Conservation (phyloP, 2,797 vertebrate genomes). For the Hippopotamyrus pictus region DNA sequence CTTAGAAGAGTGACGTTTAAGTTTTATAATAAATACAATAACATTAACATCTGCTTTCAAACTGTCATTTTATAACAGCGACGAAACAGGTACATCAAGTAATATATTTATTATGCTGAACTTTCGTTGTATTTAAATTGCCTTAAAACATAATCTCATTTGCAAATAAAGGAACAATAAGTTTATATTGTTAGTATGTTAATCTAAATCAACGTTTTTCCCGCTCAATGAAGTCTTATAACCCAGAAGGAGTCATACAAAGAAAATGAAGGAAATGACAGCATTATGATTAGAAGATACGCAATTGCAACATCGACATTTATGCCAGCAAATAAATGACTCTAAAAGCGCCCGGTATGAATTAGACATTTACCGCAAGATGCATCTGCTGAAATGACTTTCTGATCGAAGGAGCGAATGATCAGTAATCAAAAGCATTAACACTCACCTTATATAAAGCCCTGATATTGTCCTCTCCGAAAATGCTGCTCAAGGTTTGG, state of each 20-base stretch:
- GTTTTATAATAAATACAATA: background rate
- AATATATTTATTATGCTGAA: background rate
- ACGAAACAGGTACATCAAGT: background rate
- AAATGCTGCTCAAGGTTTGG: conserved; percentile 76
- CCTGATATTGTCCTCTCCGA: conserved; percentile 89
- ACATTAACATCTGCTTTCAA: background rate
- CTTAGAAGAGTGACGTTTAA: background rate
- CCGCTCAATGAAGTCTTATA: background rate
- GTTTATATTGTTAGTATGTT: no score
- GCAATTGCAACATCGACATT: background rate
- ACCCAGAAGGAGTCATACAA: background rate
- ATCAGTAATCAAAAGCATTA: background rate
- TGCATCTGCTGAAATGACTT: background rate
- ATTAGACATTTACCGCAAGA: background rate
- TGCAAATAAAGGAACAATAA: background rate
- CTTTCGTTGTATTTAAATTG: background rate
- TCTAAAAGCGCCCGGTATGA: background rate
- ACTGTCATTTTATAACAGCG: background rate
- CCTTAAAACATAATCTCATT: background rate
- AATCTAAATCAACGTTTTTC: background rate
- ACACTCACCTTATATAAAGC: conserved; percentile 75
- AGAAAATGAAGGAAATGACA: background rate
- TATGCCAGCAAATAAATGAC: background rate
- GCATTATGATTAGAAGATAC: background rate
- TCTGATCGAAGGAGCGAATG: background rate